Evolutionary conservation across 2,113 vertebrate genomes (phyloP).

Genomic region (Delphinus delphis): DNA sequence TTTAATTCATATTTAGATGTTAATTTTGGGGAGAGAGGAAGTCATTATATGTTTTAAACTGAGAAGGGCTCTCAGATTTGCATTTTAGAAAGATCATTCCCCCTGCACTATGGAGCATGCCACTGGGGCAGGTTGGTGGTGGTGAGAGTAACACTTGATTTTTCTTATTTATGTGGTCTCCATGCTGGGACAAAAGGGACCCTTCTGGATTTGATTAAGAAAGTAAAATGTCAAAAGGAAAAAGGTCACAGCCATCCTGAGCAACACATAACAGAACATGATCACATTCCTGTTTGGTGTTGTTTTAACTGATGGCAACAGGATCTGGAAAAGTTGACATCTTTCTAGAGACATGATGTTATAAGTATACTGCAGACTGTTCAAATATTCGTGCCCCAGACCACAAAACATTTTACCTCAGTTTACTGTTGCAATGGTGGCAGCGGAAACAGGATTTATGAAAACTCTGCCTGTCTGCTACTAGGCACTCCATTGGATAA

Average conservation of each 20-base stretch:
- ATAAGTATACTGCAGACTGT: background rate
- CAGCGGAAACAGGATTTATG: conserved; percentile 99
- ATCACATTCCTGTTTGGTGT: background rate
- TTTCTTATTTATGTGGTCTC: background rate
- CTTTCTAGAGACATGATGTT: background rate
- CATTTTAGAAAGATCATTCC: background rate
- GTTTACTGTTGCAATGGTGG: conserved; percentile 92
- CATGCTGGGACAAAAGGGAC: background rate
- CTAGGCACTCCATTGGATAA: conserved; percentile 96
- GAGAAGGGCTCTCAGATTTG: background rate
- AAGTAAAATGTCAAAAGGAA: background rate
- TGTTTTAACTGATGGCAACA: background rate
- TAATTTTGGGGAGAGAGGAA: background rate
- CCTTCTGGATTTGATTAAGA: background rate
- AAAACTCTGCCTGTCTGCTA: conserved; percentile 95
- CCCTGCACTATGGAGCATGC: background rate
- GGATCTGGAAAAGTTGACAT: background rate
- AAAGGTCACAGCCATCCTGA: background rate
- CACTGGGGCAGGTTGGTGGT: background rate
- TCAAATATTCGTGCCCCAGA: background rate
- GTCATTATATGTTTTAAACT: background rate
- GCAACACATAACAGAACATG: background rate
- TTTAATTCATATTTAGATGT: background rate
- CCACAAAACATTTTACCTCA: conserved; percentile 88
- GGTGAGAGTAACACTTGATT: background rate